Conservation (phyloP, 2,888 invertebrate species). For the Hedya salicella region DNA sequence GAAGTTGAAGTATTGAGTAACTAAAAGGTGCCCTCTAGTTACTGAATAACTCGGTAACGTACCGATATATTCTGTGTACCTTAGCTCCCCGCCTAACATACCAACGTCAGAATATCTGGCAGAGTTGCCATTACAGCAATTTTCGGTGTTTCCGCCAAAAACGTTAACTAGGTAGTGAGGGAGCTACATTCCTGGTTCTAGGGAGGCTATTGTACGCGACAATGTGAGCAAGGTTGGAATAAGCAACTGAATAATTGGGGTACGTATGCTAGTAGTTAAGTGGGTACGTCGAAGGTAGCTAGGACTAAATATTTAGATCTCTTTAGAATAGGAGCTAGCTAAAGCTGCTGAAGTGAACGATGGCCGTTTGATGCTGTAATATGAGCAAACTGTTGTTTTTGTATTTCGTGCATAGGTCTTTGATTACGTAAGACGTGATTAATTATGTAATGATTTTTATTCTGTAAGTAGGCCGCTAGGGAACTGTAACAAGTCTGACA, state of each 20-base stretch:
- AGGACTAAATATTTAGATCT: not conserved
- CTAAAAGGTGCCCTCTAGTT: not conserved
- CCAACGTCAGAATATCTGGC: conserved; percentile 31
- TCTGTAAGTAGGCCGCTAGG: no score
- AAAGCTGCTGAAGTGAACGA: no score
- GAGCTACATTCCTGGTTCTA: conserved; percentile 8
- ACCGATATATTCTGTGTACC: conserved; percentile 15
- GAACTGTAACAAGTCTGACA: no score
- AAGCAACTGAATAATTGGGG: conserved; percentile 13
- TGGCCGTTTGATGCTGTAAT: no score
- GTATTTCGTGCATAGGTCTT: no score
- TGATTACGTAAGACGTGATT: no score
- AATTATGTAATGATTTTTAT: no score
- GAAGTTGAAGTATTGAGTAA: no score
- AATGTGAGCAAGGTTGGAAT: not conserved
- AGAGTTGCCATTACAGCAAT: conserved; percentile 31
- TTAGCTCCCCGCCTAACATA: conserved; percentile 16
- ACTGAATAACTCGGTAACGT: not conserved
- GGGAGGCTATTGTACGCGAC: conserved; percentile 1
- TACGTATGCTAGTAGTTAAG: not conserved
- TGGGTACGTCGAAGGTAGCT: not conserved
- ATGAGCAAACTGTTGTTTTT: no score
- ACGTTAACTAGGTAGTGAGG: conserved; percentile 19
- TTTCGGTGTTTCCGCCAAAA: conserved; percentile 31
- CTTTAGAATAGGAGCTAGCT: not conserved